Base-by-base conservation (phyloP, 2,113 vertebrate species). In the Pipra filicauda region DNA sequence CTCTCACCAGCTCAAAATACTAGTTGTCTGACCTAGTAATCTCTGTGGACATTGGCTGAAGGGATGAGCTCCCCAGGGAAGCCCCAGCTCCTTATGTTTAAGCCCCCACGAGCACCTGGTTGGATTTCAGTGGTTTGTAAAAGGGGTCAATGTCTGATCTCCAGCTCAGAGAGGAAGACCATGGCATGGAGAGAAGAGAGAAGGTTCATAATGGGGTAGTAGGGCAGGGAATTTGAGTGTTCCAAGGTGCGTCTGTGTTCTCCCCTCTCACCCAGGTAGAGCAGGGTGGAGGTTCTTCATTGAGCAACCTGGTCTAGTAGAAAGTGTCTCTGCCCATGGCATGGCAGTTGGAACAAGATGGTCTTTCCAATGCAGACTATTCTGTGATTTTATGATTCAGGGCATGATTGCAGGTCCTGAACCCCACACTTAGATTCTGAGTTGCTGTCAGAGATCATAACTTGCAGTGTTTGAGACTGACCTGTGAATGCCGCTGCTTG, bases 401-500 rank as follows among this genome's bases (percentile, higher is more conserved):
- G 35, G 28, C 18, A 21, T 76, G 37, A 30, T 46, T 37, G 23
- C 43, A 39, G 85, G 59, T 69, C 52, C 59, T 62, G 76, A 31
- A 27, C 59, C n/a, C 16, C 24, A 11, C 27, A 0, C 54, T 82
- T 1, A 2, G 44, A 39, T 59, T 88, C 74, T 79, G 52, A 17
- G 43, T 46, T 88, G 59, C 75, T 84, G 51, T 70, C 46, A 55
- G 76, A 71, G 43, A 31, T 71, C 24, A 24, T 67, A 58, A 48
- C 83, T 89, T 86, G 89, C 83, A 86, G 69, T 88, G 69, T 51
- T 81, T 37, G 57, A 39, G 80, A 39, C 43, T 75, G 89, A 91
- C 83, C 89, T 92, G 69, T 55, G 55, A 96, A 95, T 95, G 94
- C 91, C 11, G n/a, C 83, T 95, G 93, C 55, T 59, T 92, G 71